Evolutionary conservation across 2,113 vertebrate genomes (phyloP).

Genomic region (Antechinus flavipes): DNA sequence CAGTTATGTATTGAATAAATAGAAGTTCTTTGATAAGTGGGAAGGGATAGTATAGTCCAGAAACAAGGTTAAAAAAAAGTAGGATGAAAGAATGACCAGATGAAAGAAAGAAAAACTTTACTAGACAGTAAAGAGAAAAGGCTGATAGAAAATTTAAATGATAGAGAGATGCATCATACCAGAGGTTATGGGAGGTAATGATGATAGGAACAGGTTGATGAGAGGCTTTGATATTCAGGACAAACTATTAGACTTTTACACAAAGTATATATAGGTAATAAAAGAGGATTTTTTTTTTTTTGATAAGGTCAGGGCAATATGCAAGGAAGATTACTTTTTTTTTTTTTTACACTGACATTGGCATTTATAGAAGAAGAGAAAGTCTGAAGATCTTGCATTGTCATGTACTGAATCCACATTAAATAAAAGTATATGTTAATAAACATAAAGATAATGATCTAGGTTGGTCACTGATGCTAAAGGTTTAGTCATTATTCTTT

Average conservation of each 20-base stretch:
- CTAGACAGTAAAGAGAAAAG: not conserved
- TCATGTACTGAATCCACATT: not conserved
- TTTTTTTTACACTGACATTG: not conserved
- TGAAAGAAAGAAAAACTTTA: not conserved
- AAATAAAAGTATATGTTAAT: slow-evolving; percentile 12
- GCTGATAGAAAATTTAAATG: no score
- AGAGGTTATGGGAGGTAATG: not conserved
- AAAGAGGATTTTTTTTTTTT: not conserved
- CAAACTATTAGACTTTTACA: not conserved
- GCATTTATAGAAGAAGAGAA: not conserved
- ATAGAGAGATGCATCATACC: not conserved
- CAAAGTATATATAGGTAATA: not conserved
- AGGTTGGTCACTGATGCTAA: slow-evolving; percentile 31
- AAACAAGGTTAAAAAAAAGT: not conserved
- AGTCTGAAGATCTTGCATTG: slow-evolving; percentile 16
- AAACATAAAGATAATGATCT: slow-evolving; percentile 12
- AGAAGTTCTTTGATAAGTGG: not conserved
- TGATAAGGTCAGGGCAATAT: not conserved
- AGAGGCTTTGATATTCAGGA: not conserved
- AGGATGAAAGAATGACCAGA: not conserved
- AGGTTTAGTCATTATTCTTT: slow-evolving; percentile 11
- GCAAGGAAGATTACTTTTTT: not conserved
- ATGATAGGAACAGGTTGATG: not conserved
- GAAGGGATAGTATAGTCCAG: not conserved
- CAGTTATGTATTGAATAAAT: slow-evolving; percentile 36